Conservation (phyloP, 1,140 invertebrate species). For the Manduca sexta region DNA sequence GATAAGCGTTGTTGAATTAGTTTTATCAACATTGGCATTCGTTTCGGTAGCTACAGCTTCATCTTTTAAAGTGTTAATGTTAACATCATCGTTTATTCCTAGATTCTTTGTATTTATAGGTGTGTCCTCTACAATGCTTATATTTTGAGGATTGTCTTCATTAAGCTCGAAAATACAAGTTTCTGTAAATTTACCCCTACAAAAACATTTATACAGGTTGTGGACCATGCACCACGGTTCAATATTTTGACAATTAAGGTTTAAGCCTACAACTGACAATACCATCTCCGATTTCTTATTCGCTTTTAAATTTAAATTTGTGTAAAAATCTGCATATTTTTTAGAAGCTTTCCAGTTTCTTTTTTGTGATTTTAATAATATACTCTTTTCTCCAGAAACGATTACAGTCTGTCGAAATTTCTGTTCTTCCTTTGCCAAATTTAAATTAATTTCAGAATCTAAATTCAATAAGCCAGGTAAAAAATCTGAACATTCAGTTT, state of each 20-base stretch:
- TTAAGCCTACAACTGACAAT: slow-evolving; percentile 27
- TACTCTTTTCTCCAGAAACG: slow-evolving; percentile 48
- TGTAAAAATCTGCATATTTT: slow-evolving; percentile 55
- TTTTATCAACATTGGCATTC: too few relatives aligned
- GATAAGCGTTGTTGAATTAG: too few relatives aligned
- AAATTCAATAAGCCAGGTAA: slow-evolving; percentile 42
- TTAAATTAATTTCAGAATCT: slow-evolving; percentile 35
- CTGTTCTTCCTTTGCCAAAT: slow-evolving; percentile 57
- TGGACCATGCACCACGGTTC: slow-evolving; percentile 64
- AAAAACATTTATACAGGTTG: slow-evolving; percentile 66
- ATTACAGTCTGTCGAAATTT: slow-evolving; percentile 65
- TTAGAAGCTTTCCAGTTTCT: slow-evolving; percentile 51
- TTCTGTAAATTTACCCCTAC: slow-evolving; percentile 52
- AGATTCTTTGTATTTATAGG: background rate
- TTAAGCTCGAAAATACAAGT: slow-evolving; percentile 1
- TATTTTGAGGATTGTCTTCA: background rate
- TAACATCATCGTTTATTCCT: background rate
- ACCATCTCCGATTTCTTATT: slow-evolving; percentile 3
- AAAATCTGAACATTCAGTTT: slow-evolving; percentile 26
- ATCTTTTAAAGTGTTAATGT: too few relatives aligned
- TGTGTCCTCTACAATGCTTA: background rate
- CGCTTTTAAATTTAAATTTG: slow-evolving; percentile 35
- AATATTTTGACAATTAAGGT: slow-evolving; percentile 43
- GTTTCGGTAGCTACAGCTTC: too few relatives aligned
- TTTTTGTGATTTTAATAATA: slow-evolving; percentile 45